phyloP scores from a whole-genome alignment of 1,140 invertebrate species.

The Drosophila tani region DNA sequence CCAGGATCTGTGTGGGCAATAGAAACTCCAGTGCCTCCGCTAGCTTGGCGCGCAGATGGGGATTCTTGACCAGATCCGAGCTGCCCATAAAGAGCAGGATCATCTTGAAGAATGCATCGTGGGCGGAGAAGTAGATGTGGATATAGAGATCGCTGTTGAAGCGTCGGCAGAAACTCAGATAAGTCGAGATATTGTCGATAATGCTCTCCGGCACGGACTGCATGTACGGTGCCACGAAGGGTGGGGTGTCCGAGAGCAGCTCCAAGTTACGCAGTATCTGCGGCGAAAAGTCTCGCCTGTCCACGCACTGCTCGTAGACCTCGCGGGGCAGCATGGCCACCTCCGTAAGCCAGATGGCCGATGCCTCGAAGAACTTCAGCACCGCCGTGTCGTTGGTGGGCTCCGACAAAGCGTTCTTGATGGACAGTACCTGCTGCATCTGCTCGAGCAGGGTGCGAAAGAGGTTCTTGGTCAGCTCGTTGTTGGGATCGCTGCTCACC shows the following conservation, averaged over 20 bases:
- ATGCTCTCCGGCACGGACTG: slow-evolving; percentile 94
- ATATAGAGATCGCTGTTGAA: slow-evolving; percentile 87
- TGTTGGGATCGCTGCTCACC: slow-evolving; percentile 85
- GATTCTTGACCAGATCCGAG: slow-evolving; percentile 93
- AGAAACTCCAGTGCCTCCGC: slow-evolving; percentile 95
- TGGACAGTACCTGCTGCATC: slow-evolving; percentile 85
- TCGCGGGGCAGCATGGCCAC: slow-evolving; percentile 86
- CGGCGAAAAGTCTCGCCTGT: slow-evolving; percentile 74
- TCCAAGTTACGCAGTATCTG: slow-evolving; percentile 56
- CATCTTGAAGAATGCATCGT: slow-evolving; percentile 90
- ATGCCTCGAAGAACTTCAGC: slow-evolving; percentile 92
- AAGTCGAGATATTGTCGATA: slow-evolving; percentile 94
- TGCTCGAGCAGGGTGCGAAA: slow-evolving; percentile 88
- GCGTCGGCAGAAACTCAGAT: slow-evolving; percentile 91
- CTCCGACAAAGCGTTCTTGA: slow-evolving; percentile 73
- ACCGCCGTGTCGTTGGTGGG: slow-evolving; percentile 74
- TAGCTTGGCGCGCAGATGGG: slow-evolving; percentile 95
- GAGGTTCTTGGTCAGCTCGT: slow-evolving; percentile 87
- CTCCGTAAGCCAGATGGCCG: slow-evolving; percentile 94
- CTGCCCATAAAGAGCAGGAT: slow-evolving; percentile 91
- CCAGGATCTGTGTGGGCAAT: slow-evolving; percentile 88
- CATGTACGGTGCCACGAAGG: slow-evolving; percentile 71
- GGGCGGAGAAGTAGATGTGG: slow-evolving; percentile 85
- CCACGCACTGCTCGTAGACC: slow-evolving; percentile 46
- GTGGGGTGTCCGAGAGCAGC: slow-evolving; percentile 62